Base-by-base conservation (phyloP, 2,888 invertebrate genomes). In the Falcaria lacertinaria region DNA sequence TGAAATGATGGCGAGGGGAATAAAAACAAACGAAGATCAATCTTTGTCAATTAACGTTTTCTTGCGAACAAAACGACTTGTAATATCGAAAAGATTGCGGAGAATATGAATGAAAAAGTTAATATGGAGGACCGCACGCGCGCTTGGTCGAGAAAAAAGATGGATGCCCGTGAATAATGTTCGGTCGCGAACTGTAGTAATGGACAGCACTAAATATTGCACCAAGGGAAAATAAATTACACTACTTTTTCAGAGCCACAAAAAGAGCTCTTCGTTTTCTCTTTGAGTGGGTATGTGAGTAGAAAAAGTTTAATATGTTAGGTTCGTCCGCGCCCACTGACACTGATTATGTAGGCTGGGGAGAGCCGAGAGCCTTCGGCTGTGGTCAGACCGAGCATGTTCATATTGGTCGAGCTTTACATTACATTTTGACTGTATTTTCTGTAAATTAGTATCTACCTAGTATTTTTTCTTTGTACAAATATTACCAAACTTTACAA, bases 161-260 rank as follows among this genome's bases (percentile, higher is more conserved):
- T 80, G 80, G 80, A 87, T 84, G 81, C 71, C 64, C 63, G 80
- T 88, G 87, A 88, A 84, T 85, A 85, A 88, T 86, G 85, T 80
- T 78, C 82, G 87, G 87, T 85, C 88, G 88, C 86, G 86, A 85
- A 86, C 87, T 86, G 75, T 79, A 79, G 87, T 88, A 88, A 88
- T 87, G 88, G 88, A 86, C 88, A 87, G 83, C 87, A 86, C 87
- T 87, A 88, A 88, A 88, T 88, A 88, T 88, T 86, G 84, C 82
- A 85, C 80, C 78, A 69, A 82, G 84, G 82, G 85, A 82, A 86
- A 85, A 88, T 87, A 87, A 88, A 88, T 88, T 86, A 86, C 84
- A 61, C 65, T 77, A 74, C 80, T 86, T 87, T 87, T 87, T 87
- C 87, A 86, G 78, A 64, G 58, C 71, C 76, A 80, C 84, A 85